A percentile compares a stretch with the other conserved stretches of the same genome.
Conservation (phyloP, 92 coral and sea anemone species). For the Micromussa lordhowensis region DNA sequence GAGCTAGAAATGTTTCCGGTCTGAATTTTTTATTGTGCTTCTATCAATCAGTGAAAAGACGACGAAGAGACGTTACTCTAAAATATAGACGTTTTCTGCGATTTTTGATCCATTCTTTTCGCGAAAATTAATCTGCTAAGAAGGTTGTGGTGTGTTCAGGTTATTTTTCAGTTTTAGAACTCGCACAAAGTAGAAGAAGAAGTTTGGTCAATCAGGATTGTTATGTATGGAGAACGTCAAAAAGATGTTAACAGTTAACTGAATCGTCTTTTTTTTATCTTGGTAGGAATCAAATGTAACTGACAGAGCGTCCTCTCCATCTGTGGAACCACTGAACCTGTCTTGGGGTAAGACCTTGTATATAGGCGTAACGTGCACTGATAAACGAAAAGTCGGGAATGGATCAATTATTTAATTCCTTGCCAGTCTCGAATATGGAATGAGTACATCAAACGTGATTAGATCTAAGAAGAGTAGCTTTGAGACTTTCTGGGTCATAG, state of each 20-base stretch:
- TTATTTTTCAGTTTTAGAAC: too few relatives aligned
- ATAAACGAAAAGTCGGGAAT: neutral
- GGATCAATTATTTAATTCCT: too few relatives aligned
- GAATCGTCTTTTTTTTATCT: neutral
- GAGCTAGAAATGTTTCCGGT: neutral
- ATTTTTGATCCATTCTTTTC: too few relatives aligned
- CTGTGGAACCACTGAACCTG: conserved; percentile 32
- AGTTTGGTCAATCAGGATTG: neutral
- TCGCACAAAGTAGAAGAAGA: neutral
- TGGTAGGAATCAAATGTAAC: conserved; percentile 9
- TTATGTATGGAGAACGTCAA: neutral
- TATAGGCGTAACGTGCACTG: neutral
- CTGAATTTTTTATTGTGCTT: neutral
- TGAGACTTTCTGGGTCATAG: too few relatives aligned
- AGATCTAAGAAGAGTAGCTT: too few relatives aligned
- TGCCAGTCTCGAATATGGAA: too few relatives aligned
- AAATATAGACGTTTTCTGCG: too few relatives aligned
- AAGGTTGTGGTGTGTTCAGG: too few relatives aligned
- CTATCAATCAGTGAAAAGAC: neutral
- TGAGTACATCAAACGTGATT: too few relatives aligned
- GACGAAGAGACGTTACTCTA: too few relatives aligned
- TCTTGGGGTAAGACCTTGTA: conserved; percentile 24
- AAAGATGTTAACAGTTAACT: neutral
- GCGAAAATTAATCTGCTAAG: too few relatives aligned
- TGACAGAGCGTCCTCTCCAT: conserved; percentile 32